Base-by-base conservation (phyloP, 2,888 invertebrate species). In the Leptinotarsa rubiginosa region DNA sequence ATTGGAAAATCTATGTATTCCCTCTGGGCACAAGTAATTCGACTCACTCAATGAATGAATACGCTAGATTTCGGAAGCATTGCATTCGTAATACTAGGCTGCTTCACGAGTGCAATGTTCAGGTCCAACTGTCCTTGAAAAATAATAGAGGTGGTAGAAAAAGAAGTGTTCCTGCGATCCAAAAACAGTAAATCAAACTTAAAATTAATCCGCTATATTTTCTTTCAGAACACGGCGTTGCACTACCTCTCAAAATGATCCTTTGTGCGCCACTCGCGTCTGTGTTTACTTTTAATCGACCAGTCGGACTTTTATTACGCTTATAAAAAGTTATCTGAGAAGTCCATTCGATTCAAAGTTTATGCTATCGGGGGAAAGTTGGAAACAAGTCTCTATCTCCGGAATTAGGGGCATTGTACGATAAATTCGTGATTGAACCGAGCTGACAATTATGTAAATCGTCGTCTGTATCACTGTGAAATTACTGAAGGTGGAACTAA, bases 291-390 rank as follows among this genome's bases (percentile, higher is more conserved):
- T 13, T 56, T 56, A 15, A 56, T 56, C 3, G 56, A 15, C 56
- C 56, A 22, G 22, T 15, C 22, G 22, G 15, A 22, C 22, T 0
- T 56, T 56, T 56, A 56, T 22, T 22, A 15, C 13, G 5, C 16
- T 12, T 13, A 56, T 56, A 56, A 56, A 22, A 56, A 56, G 20
- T 56, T 56, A 56, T 56, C 22, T 56, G 56, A 15, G 20, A 22
- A 56, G 20, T 25, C 18, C 56, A 56, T 56, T 56, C 56, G 20
- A 56, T 56, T 22, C 22, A 20, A 22, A 56, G 56, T 56, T 56
- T 56, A 56, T 56, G 13, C 5, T 3, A 22, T 4, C 41, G 13
- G 22, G 15, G 22, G 20, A 20, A 56, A 56, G 20, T 18, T 56
- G 1, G 20, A 22, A 56, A 22, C 56, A 56, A 52, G 7, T 10